Evolutionary conservation across 2,113 vertebrate species (phyloP), one percentile per base, ranked within the genome.

Genomic region (Australoheros scitulus): DNA sequence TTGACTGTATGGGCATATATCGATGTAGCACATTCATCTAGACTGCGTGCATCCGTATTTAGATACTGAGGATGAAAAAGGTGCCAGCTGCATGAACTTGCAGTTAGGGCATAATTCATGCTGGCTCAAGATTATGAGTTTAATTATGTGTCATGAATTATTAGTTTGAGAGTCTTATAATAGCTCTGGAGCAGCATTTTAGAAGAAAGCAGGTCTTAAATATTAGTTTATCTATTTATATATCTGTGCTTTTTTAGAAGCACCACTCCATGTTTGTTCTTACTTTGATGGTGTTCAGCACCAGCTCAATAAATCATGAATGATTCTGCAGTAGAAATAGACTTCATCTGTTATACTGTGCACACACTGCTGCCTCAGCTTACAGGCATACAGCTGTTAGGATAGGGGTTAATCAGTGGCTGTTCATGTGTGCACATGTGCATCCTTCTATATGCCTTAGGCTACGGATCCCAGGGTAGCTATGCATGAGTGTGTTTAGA

Each of bases 221-320:
- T 92, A 93, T 92, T 93, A 88, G 91, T 92, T 92, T 90, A 92
- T 92, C 74, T 84, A n/a, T 92, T 88, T 90, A 84, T 89, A 90
- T 81, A 89, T 47, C 58, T 72, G 68, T 58, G 50, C 61, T 89
- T 85, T 29, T 88, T 81, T 82, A 79, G 88, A 72, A 34, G 8
- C 29, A 3, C 17, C 47, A 36, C 60, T 79, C 72, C 1, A 24
- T 93, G 83, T 91, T 91, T 93, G 87, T 82, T 91, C 77, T 85
- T 52, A 32, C 72, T 88, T 87, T 87, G 81, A 89, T 81, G 85
- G 79, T 76, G 83, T 81, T 88, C 75, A 82, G 85, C 79, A 80
- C 13, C 78, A 87, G 82, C 83, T 90, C 83, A 70, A 89, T 93
- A 86, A 93, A 92, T 94, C 90, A 91, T 94, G 85, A 84, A 90